Evolutionary conservation across 1,140 invertebrate species (phyloP), one percentile per base, ranked within the genome.

Genomic region (Orius laevigatus): DNA sequence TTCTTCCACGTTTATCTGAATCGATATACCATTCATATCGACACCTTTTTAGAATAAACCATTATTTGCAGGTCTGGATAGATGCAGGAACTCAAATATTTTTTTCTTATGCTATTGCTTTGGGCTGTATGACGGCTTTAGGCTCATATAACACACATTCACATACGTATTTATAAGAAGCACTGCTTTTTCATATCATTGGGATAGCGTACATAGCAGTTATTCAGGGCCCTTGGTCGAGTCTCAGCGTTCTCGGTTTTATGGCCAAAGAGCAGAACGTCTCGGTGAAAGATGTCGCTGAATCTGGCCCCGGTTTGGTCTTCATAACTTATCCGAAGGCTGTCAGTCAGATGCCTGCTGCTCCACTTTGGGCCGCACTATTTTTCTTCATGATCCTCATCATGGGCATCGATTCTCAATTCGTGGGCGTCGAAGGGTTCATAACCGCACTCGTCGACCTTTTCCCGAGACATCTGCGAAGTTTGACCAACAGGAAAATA

Each of bases 301-400:
- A 72, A 53, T 68, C 71, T 55, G 81, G 82, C 0, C 77, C 83
- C n/a, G 84, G 82, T 0, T 60, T 88, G 16, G 81, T 82, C 0
- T 89, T 87, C 61, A 76, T 91, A 45, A 88, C 89, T 0, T 93
- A 92, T 64, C 89, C 81, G 0, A 79, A 88, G 66, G 55, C 55
- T 19, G 48, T 56, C 3, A 52, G 53, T 3, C 55, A 56, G 35
- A 56, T 56, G 55, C 53, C 50, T 5, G 52, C 44, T n/a, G 42
- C 55, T n/a, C 48, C 55, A 16, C 34, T 54, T 19, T 56, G 55
- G 55, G 49, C 55, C 10, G 52, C 19, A 6, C 61, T 87, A 1
- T 91, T 91, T 66, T 92, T 92, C 68, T 69, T 87, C 47, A 85
- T 85, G 81, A 67, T 85, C 25, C 75, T 85, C 53, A 73, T 82